Conservation (phyloP, 1,140 invertebrate species). For the Aleiodes sp. region DNA sequence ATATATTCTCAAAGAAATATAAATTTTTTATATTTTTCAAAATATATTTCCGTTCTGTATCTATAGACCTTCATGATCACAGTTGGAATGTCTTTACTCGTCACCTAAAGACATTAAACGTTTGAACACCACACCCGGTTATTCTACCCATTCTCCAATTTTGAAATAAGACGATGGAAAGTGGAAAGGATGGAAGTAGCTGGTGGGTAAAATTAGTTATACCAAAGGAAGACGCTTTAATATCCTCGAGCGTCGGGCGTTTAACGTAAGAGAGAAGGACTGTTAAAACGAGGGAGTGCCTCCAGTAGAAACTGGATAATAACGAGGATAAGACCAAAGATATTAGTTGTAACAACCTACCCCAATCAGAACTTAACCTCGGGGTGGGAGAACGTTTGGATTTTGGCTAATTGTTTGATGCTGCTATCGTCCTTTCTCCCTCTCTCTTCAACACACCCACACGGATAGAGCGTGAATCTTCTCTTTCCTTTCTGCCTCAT, state of each 20-base stretch:
- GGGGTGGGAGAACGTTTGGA: constrained; percentile 28
- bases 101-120: not conserved
- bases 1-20: too few relatives aligned
- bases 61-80: constrained; percentile 8
- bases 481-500: not conserved
- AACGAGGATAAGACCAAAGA: constrained; percentile 59
- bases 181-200: not conserved
- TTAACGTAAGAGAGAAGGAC: constrained; percentile 24
- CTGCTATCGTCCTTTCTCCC: constrained; percentile 30
- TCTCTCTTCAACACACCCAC: not conserved
- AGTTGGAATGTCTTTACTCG: constrained; percentile 10
- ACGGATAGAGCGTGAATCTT: not conserved
- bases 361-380: constrained; percentile 44
- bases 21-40: too few relatives aligned
- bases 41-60: not conserved
- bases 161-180: constrained; percentile 6
- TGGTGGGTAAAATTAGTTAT: not conserved
- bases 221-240: constrained; percentile 6
- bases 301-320: constrained; percentile 44
- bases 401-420: constrained; percentile 58
- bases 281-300: constrained; percentile 34
- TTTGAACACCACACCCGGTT: not conserved
- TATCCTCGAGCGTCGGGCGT: constrained; percentile 26
- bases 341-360: constrained; percentile 54
- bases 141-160: not conserved